Conservation (phyloP, 2,113 vertebrate genomes). For the Raphicerus campestris region DNA sequence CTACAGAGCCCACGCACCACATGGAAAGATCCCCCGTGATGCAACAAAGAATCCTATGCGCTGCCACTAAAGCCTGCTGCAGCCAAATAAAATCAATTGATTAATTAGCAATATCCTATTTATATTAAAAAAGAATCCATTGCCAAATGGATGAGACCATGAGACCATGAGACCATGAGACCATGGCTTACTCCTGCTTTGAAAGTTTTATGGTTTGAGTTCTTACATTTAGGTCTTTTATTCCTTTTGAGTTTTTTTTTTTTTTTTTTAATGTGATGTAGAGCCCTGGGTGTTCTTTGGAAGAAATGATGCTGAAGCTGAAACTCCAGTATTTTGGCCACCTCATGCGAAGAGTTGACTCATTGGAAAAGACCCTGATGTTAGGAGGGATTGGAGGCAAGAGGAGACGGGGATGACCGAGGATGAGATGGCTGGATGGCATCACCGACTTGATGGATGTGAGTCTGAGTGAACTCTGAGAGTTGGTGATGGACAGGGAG, state of each 20-base stretch:
- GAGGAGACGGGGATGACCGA: accelerated
- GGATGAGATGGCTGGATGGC: too few relatives aligned
- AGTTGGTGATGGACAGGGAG: too few relatives aligned
- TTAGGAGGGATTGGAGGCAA: too few relatives aligned
- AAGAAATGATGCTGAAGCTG: too few relatives aligned
- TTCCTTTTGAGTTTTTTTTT: background rate
- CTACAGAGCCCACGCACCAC: background rate
- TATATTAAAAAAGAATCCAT: background rate
- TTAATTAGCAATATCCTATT: background rate
- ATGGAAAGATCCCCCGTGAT: background rate
- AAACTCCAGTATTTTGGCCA: too few relatives aligned
- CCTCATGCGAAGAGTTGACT: too few relatives aligned
- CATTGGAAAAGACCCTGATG: too few relatives aligned
- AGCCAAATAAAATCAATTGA: background rate
- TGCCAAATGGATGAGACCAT: too few relatives aligned
- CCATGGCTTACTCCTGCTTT: background rate
- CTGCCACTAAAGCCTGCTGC: background rate
- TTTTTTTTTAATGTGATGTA: background rate
- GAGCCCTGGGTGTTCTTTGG: background rate
- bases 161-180: too few relatives aligned
- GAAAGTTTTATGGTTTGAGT: background rate
- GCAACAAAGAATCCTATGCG: background rate
- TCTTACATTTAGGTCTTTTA: background rate
- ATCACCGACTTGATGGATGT: accelerated
- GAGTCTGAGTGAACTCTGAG: too few relatives aligned